Conservation (phyloP, 2,113 vertebrate species). For the Hystrix brachyura region DNA sequence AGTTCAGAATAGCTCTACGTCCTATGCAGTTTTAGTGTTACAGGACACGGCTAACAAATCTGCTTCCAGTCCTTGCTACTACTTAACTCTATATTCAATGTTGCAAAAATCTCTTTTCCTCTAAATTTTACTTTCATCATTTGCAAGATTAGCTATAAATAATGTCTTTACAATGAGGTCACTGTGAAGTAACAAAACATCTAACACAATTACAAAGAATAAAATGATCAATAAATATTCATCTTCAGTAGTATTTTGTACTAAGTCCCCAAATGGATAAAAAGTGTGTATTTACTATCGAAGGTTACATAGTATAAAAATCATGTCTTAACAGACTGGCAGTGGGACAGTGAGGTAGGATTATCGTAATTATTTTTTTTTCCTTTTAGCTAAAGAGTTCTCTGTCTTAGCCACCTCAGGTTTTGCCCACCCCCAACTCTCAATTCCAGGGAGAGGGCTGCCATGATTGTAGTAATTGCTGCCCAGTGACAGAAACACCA, state of each 20-base stretch:
- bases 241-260: background rate
- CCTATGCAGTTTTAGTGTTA: background rate
- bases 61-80: background rate
- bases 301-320: background rate
- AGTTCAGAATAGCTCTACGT: background rate
- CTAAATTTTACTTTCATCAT: conserved; percentile 17
- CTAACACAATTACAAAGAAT: background rate
- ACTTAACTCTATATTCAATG: background rate
- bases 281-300: background rate
- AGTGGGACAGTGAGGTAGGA: background rate
- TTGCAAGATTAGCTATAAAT: background rate
- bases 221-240: background rate
- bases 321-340: background rate
- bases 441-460: background rate
- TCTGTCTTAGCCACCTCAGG: conserved; percentile 3
- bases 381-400: background rate
- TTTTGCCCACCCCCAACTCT: accelerated
- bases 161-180: background rate
- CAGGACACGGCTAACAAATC: background rate
- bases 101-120: background rate
- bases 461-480: background rate
- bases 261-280: background rate
- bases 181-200: background rate
- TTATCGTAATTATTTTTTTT: background rate
- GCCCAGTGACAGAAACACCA: background rate